These are phyloP conservation scores for Cuculus canorus DNA, from an alignment of 2,797 vertebrate species.

Conservation along the genomic window DNA sequence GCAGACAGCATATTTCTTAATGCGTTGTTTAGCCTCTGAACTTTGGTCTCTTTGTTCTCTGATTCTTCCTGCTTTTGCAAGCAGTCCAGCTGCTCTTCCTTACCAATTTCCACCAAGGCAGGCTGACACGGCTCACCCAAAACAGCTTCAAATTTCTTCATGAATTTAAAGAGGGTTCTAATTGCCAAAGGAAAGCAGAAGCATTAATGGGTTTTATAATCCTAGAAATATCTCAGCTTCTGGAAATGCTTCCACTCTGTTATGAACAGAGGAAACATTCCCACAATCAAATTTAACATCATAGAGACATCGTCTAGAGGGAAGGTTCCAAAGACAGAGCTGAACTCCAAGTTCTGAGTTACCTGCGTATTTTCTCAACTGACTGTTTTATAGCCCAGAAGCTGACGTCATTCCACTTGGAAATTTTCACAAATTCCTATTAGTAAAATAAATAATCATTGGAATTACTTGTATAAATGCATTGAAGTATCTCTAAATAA, in stretches of 20 bases:
- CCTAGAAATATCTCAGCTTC: neutral
- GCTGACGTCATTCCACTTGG: conserved; percentile 97
- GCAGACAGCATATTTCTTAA: conserved; percentile 80
- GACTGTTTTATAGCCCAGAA: conserved; percentile 99
- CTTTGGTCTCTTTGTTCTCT: conserved; percentile 73
- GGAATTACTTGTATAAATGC: neutral
- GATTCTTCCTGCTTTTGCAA: conserved; percentile 70
- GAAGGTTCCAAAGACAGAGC: neutral
- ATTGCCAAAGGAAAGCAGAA: conserved; percentile 4
- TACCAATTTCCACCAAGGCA: conserved; percentile 85
- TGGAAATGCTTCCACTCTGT: neutral
- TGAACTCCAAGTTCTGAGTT: conserved; percentile 20
- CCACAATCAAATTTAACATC: neutral
- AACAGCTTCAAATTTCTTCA: conserved; percentile 90
- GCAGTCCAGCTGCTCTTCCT: conserved; percentile 76
- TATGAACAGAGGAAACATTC: neutral
- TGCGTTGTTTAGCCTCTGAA: conserved; percentile 80
- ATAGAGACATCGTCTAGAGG: neutral
- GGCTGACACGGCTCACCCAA: conserved; percentile 83
- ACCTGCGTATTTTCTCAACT: conserved; percentile 97
- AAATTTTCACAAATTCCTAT: conserved; percentile 98
- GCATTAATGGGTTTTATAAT: neutral
- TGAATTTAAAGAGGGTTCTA: conserved; percentile 96
- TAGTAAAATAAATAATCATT: conserved; percentile 9
- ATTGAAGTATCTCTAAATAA: neutral